Evolutionary conservation across 2,888 invertebrate species (phyloP).

Genomic region (Zaprionus obscuricornis): DNA sequence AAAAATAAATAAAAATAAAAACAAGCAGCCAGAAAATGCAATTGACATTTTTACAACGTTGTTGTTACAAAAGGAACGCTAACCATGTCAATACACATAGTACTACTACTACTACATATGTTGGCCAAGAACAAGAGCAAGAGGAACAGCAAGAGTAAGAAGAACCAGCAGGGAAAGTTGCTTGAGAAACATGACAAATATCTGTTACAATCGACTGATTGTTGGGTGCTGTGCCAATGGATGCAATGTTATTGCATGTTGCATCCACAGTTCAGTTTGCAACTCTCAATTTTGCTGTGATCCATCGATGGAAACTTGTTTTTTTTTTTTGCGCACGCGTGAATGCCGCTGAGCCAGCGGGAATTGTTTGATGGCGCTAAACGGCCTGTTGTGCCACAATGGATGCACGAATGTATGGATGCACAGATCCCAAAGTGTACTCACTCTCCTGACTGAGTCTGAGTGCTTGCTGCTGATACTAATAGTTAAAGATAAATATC

Average conservation of each 20-base stretch:
- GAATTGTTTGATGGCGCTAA: conserved; percentile 75
- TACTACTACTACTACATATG: not conserved
- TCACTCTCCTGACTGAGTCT: conserved; percentile 14
- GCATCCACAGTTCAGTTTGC: conserved; percentile 4
- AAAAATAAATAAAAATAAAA: conserved; percentile 1
- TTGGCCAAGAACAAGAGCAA: too few relatives aligned
- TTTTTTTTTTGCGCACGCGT: conserved; percentile 79
- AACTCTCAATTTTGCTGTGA: conserved; percentile 2
- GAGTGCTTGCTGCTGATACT: conserved; percentile 59
- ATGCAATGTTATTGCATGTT: conserved; percentile 1
- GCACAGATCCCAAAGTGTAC: conserved; percentile 28
- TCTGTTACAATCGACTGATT: conserved; percentile 78
- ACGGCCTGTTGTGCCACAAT: conserved; percentile 70
- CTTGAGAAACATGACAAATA: conserved; percentile 73
- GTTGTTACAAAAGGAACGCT: conserved; percentile 52
- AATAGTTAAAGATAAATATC: conserved; percentile 73
- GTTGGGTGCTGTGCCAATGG: conserved; percentile 45
- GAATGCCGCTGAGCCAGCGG: conserved; percentile 78
- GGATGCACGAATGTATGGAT: conserved; percentile 40
- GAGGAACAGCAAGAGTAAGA: too few relatives aligned
- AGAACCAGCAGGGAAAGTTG: conserved; percentile 71
- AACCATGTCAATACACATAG: conserved; percentile 43
- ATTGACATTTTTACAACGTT: conserved; percentile 79
- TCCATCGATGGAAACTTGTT: conserved; percentile 39
- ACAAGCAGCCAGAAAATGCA: conserved; percentile 55